Percentiles rank a stretch among this genome's conserved stretches.
These are phyloP conservation scores for Drosophila tropicalis DNA, from an alignment of 1,140 invertebrate species.

Conservation along the genomic window DNA sequence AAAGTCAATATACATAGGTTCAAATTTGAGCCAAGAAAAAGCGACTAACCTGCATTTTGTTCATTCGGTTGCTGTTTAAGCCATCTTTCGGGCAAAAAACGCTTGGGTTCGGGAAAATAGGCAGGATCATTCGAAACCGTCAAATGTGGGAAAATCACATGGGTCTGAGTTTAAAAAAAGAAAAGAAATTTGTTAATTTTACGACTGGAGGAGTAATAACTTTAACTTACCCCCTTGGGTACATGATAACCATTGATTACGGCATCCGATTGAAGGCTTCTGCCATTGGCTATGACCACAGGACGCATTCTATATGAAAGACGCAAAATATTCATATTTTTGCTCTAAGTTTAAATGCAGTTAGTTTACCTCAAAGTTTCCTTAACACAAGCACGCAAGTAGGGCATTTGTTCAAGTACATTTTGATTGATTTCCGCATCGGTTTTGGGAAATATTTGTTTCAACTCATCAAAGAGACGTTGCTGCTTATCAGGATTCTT, in stretches of 20 bases:
- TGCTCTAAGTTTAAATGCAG: neutral
- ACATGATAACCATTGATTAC: slow-evolving; percentile 92
- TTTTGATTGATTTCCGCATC: slow-evolving; percentile 86
- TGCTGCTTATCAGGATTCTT: slow-evolving; percentile 90
- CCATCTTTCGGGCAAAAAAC: slow-evolving; percentile 92
- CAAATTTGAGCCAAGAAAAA: neutral
- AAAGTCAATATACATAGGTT: neutral
- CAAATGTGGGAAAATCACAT: slow-evolving; percentile 91
- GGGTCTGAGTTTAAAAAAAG: too few relatives aligned
- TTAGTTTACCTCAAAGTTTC: slow-evolving; percentile 91
- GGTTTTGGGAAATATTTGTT: slow-evolving; percentile 85
- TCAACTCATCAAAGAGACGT: slow-evolving; percentile 89
- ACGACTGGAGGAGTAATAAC: neutral
- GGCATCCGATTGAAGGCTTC: slow-evolving; percentile 91
- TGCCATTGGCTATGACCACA: slow-evolving; percentile 93
- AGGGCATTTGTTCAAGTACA: slow-evolving; percentile 89
- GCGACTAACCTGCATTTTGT: slow-evolving; percentile 43
- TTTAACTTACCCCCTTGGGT: slow-evolving; percentile 91
- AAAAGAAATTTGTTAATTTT: slow-evolving; percentile 7
- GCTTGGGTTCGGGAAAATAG: slow-evolving; percentile 87
- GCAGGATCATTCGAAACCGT: slow-evolving; percentile 90
- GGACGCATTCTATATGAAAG: slow-evolving; percentile 89
- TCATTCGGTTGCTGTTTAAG: slow-evolving; percentile 82
- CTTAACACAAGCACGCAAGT: slow-evolving; percentile 94
- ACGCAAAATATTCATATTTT: neutral